These are phyloP conservation scores for Cotesia vestalis DNA, from an alignment of 1,140 invertebrate species.

Conservation along the genomic window DNA sequence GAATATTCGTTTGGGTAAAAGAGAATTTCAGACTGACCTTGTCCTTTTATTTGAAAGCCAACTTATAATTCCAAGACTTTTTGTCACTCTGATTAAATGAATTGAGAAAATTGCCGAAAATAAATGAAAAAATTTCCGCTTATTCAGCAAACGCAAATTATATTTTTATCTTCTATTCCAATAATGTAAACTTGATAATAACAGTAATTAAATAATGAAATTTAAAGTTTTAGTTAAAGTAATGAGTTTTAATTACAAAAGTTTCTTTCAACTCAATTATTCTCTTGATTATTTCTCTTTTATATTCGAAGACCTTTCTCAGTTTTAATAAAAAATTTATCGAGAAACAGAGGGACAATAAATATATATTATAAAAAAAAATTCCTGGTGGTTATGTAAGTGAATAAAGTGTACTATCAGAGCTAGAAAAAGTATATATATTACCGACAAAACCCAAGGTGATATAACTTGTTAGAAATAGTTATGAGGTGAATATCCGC, in stretches of 20 bases:
- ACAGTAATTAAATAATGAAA: not conserved
- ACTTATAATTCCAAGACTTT: constrained; percentile 7
- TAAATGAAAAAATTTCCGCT: not conserved
- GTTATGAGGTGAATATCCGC: constrained; percentile 12
- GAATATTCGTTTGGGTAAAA: not conserved
- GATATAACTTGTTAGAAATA: not conserved
- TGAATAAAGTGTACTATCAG: no score
- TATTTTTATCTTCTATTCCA: not conserved
- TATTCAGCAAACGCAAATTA: not conserved
- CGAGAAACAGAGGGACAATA: not conserved
- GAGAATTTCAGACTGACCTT: constrained; percentile 13
- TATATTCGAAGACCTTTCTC: not conserved
- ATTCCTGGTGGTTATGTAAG: no score
- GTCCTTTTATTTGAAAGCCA: not conserved
- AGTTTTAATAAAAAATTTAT: not conserved
- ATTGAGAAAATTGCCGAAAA: not conserved
- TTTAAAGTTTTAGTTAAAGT: not conserved
- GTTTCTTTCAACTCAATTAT: constrained; percentile 1
- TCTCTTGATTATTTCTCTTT: not conserved
- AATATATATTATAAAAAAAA: not conserved
- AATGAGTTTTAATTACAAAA: constrained; percentile 10
- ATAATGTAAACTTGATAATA: constrained; percentile 12
- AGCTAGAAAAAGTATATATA: not conserved
- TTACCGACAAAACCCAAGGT: not conserved
- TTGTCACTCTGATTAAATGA: constrained; percentile 5